Percentiles rank a stretch among this genome's conserved stretches.
These are phyloP conservation scores for Theristicus caerulescens DNA, from an alignment of 2,113 vertebrate genomes.

Conservation along the genomic window DNA sequence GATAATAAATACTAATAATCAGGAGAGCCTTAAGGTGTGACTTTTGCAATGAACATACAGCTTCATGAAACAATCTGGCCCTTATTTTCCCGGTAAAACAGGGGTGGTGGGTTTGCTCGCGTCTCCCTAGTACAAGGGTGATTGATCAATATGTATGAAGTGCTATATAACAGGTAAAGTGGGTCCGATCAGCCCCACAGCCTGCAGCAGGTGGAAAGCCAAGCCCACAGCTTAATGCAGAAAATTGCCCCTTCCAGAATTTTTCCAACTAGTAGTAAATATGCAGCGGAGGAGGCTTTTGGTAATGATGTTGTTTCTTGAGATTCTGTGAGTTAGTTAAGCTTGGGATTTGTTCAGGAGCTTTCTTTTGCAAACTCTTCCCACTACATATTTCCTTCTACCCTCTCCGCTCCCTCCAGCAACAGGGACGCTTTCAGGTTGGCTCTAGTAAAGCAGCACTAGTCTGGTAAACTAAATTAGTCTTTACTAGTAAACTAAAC, in stretches of 20 bases:
- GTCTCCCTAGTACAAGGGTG: background rate
- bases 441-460: background rate
- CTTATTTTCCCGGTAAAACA: background rate
- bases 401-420: background rate
- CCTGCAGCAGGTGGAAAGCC: background rate
- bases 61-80: background rate
- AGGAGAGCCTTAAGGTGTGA: background rate
- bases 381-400: background rate
- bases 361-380: background rate
- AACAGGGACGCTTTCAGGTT: background rate
- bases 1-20: background rate
- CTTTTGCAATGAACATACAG: background rate
- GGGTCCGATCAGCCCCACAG: background rate
- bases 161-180: background rate
- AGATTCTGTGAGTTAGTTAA: background rate
- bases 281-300: background rate
- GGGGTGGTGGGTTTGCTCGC: rapidly evolving
- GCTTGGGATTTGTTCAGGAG: background rate
- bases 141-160: background rate
- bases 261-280: background rate
- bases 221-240: background rate
- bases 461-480: background rate
- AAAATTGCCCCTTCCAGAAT: background rate
- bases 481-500: background rate
- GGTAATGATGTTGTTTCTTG: background rate